Evolutionary conservation across 1,140 invertebrate species (phyloP).

Genomic region (Charaxes varanes): DNA sequence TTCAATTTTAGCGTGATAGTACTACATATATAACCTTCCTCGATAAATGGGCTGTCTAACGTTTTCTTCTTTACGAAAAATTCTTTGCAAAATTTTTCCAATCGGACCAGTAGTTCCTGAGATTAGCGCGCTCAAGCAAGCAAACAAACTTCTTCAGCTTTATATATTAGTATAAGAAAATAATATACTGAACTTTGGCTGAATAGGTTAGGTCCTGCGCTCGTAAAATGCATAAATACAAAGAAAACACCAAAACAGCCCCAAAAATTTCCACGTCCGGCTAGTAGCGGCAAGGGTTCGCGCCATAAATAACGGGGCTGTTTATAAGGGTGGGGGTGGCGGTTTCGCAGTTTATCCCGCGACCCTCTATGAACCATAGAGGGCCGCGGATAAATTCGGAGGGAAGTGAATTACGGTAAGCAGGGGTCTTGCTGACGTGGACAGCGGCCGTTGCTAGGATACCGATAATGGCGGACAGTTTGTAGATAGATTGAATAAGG

Average conservation of each 20-base stretch:
- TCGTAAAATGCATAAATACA: conserved; percentile 1
- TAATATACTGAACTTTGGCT: not conserved
- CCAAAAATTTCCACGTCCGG: conserved; percentile 22
- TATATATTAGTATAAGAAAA: too few species aligned
- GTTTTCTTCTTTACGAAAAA: too few species aligned
- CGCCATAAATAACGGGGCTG: conserved; percentile 62
- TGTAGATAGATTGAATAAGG: too few species aligned
- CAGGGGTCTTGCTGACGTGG: conserved; percentile 20
- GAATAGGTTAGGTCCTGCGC: not conserved
- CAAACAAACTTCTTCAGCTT: too few species aligned
- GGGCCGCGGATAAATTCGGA: too few species aligned
- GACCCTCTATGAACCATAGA: conserved; percentile 33
- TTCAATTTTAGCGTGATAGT: too few species aligned
- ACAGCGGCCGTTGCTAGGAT: conserved; percentile 25
- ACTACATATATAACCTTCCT: too few species aligned
- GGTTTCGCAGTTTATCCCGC: conserved; percentile 60
- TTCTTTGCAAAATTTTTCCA: too few species aligned
- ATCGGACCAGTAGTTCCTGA: too few species aligned
- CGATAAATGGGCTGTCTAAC: too few species aligned
- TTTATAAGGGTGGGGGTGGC: conserved; percentile 50
- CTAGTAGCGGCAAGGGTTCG: conserved; percentile 43
- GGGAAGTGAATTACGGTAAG: conserved; percentile 35
- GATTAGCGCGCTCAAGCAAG: too few species aligned
- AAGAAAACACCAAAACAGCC: conserved; percentile 18
- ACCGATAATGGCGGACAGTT: conserved; percentile 20